Conservation (phyloP, 2,888 invertebrate species). For the Erebia epiphron region DNA sequence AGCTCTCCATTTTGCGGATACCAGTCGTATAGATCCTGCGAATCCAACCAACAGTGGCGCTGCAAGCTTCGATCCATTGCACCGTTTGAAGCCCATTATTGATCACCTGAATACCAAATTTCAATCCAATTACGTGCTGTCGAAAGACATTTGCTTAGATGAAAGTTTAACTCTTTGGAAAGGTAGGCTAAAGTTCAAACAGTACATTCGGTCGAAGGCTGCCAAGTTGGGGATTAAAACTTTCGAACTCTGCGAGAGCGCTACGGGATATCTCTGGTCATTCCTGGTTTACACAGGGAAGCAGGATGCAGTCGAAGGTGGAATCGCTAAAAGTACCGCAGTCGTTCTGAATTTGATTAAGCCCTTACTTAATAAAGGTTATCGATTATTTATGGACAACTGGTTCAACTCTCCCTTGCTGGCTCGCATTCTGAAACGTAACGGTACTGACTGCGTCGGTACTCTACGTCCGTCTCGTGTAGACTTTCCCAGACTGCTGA, state of each 20-base stretch:
- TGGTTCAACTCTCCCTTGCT: no score
- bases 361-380: no score
- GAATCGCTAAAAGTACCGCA: no score
- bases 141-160: constrained; percentile 5
- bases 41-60: background rate
- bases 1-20: background rate
- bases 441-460: background rate
- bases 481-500: background rate
- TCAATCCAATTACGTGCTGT: background rate
- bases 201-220: constrained; percentile 8
- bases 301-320: no score
- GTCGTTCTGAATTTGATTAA: no score
- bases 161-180: constrained; percentile 1
- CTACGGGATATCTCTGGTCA: no score
- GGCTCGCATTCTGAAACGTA: background rate
- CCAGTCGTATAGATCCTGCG: background rate
- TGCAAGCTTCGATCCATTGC: background rate
- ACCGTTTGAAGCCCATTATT: constrained; percentile 2
- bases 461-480: background rate
- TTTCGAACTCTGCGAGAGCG: constrained; percentile 34
- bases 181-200: background rate
- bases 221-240: constrained; percentile 32
- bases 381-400: no score
- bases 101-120: background rate
- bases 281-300: no score